Conservation (phyloP, 2,113 vertebrate genomes). For the Lethenteron camtschaticum region DNA sequence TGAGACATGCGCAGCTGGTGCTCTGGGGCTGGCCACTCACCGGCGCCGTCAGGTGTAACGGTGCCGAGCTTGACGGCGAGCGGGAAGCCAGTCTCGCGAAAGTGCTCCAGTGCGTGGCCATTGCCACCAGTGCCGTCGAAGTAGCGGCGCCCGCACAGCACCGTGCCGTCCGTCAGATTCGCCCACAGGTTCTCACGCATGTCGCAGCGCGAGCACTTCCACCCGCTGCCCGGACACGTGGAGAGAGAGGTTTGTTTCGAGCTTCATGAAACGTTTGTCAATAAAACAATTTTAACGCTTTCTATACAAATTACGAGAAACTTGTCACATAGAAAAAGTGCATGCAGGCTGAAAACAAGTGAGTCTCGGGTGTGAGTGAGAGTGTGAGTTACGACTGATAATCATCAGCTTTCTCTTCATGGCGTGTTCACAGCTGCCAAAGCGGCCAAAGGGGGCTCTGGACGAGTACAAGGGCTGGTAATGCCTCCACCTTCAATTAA, state of each 20-base stretch:
- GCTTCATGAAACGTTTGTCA: no score
- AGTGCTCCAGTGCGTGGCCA: conserved; percentile 75
- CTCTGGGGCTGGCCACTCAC: conserved; percentile 20
- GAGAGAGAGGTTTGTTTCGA: no score
- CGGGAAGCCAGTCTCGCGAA: conserved; percentile 57
- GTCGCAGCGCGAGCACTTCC: conserved; percentile 79
- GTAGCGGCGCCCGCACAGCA: conserved; percentile 77
- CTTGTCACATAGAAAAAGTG: no score
- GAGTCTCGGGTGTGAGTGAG: no score
- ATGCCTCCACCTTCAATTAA: no score
- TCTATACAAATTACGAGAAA: not conserved
- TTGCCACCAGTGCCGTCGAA: conserved; percentile 89
- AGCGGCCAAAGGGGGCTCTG: no score
- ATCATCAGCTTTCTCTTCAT: no score
- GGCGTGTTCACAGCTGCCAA: no score
- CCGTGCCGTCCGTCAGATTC: conserved; percentile 80
- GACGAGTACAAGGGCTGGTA: no score
- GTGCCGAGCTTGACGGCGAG: conserved; percentile 90
- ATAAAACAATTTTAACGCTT: not conserved
- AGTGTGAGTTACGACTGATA: no score
- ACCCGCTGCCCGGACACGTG: conserved; percentile 32
- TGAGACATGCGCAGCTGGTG: not conserved
- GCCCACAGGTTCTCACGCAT: conserved; percentile 93
- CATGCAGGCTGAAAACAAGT: no score
- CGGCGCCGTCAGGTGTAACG: conserved; percentile 82